Base-by-base conservation (phyloP, 2,797 vertebrate genomes). In the Erpetoichthys calabaricus region DNA sequence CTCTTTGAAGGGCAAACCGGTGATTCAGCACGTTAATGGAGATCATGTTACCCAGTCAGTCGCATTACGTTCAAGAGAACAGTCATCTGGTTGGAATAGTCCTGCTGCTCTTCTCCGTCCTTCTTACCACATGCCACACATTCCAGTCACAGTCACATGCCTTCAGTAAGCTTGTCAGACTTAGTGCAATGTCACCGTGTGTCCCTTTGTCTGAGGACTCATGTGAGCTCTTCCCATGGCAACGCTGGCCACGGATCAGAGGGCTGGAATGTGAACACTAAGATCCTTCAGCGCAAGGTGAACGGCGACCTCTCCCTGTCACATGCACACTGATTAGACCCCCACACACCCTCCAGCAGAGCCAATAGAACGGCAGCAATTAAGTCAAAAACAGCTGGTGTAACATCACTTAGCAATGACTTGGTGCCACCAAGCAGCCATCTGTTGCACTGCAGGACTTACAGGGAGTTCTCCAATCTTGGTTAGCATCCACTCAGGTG, bases 211-310 rank as follows among this genome's bases (percentile, higher is more conserved):
- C 43, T 56, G 45, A 57, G 4, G 59, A 72, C n/a, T 25, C 72
- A 75, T 57, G 59, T 73, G 67, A 76, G 62, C 58, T 43, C 51
- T 80, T 53, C 45, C 77, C 69, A 76, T 71, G 66, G 73, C 7
- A 10, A 79, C 69, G 55, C 58, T 62, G 57, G 50, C 59, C 8
- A 6, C 53, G 55, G 43, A 55, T 43, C 53, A 47, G 44, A 25
- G 45, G 57, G 54, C 60, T 51, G 75, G 80, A 83, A 85, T 86
- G 78, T 68, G 66, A 70, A 57, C 65, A 65, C 67, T 70, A 66
- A 65, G 61, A 67, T 68, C 53, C 41, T 54, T 54, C 5, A 6
- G 41, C 4, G 5, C 41, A 7, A 7, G 53, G 44, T 25, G 53
- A 41, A 42, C 9, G 7, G 41, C 41, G 53, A 53, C 41, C 41